phyloP scores from a whole-genome alignment of 2,888 invertebrate genomes.

The Xiphydria camelus region DNA sequence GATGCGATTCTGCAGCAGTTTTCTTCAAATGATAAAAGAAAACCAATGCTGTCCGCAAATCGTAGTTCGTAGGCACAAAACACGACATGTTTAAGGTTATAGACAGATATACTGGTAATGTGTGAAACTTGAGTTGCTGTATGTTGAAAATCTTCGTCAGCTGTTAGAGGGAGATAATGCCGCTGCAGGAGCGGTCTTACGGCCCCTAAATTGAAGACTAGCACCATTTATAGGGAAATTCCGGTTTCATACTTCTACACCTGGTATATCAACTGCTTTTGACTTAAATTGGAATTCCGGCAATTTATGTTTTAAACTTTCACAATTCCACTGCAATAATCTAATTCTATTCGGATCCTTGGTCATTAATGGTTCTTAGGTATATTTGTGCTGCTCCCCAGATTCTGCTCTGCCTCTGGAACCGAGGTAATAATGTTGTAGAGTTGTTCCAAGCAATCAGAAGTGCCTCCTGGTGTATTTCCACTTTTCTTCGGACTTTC shows the following conservation, averaged over 20 bases:
- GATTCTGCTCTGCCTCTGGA: too few species aligned
- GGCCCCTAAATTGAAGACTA: slow-evolving; percentile 13
- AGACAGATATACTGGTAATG: slow-evolving; percentile 7
- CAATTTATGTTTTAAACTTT: too few species aligned
- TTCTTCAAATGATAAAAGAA: slow-evolving; percentile 4
- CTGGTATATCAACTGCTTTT: too few species aligned
- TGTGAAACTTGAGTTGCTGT: slow-evolving; percentile 16
- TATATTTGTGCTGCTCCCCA: too few species aligned
- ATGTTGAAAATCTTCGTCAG: slow-evolving; percentile 17
- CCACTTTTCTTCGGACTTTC: too few species aligned
- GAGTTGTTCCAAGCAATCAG: too few species aligned
- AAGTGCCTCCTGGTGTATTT: too few species aligned
- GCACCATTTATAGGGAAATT: slow-evolving; percentile 13
- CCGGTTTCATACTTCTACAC: slow-evolving; percentile 12
- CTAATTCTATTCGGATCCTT: too few species aligned
- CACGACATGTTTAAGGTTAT: slow-evolving; percentile 8
- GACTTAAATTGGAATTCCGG: too few species aligned
- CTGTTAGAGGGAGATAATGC: slow-evolving; percentile 15
- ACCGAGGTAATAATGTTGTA: too few species aligned
- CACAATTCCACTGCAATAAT: too few species aligned
- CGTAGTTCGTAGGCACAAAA: slow-evolving; percentile 8
- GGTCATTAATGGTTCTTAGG: too few species aligned
- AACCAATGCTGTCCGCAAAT: slow-evolving; percentile 4
- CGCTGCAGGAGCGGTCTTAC: slow-evolving; percentile 17
- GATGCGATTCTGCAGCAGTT: slow-evolving; percentile 1